Evolutionary conservation across 2,888 invertebrate species (phyloP).

Genomic region (Eledone cirrhosa): DNA sequence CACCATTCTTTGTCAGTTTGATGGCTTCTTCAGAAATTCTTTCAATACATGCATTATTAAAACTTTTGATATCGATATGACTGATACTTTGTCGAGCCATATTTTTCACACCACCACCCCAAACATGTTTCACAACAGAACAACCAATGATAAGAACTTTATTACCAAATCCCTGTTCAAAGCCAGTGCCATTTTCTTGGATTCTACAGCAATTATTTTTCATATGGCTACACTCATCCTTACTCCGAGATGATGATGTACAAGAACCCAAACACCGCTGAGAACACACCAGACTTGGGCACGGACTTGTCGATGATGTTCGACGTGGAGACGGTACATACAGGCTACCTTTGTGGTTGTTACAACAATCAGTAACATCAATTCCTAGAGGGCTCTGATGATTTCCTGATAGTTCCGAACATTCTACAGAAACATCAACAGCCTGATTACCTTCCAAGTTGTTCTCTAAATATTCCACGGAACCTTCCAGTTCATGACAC

Average conservation of each 20-base stretch:
- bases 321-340: constrained; percentile 14
- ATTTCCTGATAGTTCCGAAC: not conserved
- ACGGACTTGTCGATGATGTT: not conserved
- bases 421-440: not conserved
- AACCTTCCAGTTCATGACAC: constrained; percentile 18
- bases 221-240: not conserved
- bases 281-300: constrained; percentile 4
- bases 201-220: not conserved
- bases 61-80: constrained; percentile 15
- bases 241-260: constrained; percentile 4
- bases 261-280: not conserved
- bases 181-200: not conserved
- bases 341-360: not conserved
- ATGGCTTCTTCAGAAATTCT: constrained; percentile 23
- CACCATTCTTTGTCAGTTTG: constrained; percentile 3
- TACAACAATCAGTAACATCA: not conserved
- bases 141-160: constrained; percentile 26
- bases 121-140: constrained; percentile 17
- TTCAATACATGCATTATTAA: constrained; percentile 12
- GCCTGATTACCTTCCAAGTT: not conserved
- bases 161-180: constrained; percentile 9
- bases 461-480: constrained; percentile 8
- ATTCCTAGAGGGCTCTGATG: not conserved
- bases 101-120: constrained; percentile 22
- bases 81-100: constrained; percentile 21